Conservation (phyloP, 2,113 vertebrate species). For the Muscicapa adusta region DNA sequence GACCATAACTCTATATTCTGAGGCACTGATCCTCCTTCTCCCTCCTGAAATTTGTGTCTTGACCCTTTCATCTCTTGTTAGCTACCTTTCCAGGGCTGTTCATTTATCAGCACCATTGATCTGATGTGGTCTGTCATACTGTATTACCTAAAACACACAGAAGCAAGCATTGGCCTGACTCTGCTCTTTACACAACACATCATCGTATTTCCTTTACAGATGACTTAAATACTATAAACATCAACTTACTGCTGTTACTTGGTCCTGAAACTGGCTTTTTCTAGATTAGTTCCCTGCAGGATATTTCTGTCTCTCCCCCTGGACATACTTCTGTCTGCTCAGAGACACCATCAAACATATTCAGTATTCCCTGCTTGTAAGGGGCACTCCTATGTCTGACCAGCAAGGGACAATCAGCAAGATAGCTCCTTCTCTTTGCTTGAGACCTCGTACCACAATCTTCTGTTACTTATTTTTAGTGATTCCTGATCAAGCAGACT, state of each 20-base stretch:
- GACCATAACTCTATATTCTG: conserved; percentile 27
- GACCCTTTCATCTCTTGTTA: conserved; percentile 50
- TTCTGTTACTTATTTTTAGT: conserved; percentile 13
- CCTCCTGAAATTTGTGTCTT: conserved; percentile 54
- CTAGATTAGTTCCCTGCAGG: background rate
- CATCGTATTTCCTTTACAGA: conserved; percentile 23
- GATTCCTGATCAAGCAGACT: background rate
- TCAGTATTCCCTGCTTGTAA: background rate
- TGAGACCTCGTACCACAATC: background rate
- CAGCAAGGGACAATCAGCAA: background rate
- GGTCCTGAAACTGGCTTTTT: background rate
- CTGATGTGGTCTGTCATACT: conserved; percentile 30
- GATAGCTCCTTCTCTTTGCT: background rate
- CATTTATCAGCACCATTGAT: conserved; percentile 63
- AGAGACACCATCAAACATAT: background rate
- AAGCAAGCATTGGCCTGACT: background rate
- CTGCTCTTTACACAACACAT: background rate
- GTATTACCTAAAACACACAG: conserved; percentile 44
- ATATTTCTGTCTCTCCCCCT: background rate
- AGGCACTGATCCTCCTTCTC: conserved; percentile 21
- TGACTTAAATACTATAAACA: conserved; percentile 18
- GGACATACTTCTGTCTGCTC: background rate
- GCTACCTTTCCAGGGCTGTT: conserved; percentile 18
- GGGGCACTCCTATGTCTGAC: background rate
- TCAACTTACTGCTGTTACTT: background rate